Base-by-base conservation (phyloP, 2,888 invertebrate genomes). In the Seladonia tumulorum region DNA sequence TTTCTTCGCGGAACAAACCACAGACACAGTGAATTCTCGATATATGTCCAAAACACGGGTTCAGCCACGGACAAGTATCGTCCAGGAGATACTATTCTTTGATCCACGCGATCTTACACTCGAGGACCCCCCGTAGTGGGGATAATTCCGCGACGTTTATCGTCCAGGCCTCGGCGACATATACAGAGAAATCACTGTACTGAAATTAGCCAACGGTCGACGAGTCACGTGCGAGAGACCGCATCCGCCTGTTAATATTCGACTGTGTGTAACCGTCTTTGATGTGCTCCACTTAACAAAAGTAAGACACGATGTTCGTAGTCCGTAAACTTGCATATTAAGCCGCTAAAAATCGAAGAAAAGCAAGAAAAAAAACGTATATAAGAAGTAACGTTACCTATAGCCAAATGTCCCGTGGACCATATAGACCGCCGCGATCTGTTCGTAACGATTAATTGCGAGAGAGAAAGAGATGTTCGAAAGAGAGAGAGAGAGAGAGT, bases 321-420 rank as follows among this genome's bases (percentile, higher is more conserved):
- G 81, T 70, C 86, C 73, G 63, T 82, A 89, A 87, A 86, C 35
- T 42, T 76, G 57, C 53, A n/a, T 75, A 87, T 86, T 81, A 83
- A 81, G 42, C n/a, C 22, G 68, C 68, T 68, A 22, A 79, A 79
- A 78, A 47, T 70, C 35, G 66, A 76, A 68, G 60, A 63, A 75
- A 68, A 60, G 49, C 49, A 66, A 79, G 42, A 47, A 70, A 78
- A 74, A 76, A 83, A 86, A 71, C 45, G 75, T 35, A 74, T 42
- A 39, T 57, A 75, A 66, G 45, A 71, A 66, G 76, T 86, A 87
- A 85, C 90, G 93, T 93, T 94, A 93, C 92, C 91, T 91, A 90
- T 93, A 94, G 94, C 94, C 94, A 94, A 94, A 94, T 93, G 93
- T 94, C 93, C 92, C 92, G 93, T 92, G 93, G 92, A 94, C 92